phyloP scores from a whole-genome alignment of 37 sponge, comb jelly and placozoan species.

The Haliclona indistincta region DNA sequence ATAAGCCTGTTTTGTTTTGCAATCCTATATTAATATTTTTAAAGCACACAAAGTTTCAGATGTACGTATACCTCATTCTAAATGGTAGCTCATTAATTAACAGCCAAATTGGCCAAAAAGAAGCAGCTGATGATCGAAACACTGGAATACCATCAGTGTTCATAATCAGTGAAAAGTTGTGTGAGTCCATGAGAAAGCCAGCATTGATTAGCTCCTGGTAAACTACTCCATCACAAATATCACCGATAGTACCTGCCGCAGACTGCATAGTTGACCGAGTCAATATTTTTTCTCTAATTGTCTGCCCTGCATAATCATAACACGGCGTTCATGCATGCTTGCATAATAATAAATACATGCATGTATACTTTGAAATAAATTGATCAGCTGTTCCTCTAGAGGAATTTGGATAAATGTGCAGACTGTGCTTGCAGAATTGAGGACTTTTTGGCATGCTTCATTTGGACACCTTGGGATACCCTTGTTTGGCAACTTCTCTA shows the following conservation, averaged over 20 bases:
- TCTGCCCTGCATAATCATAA: background rate
- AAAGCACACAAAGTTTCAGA: background rate
- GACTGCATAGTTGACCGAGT: too few relatives aligned
- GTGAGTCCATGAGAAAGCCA: constrained; percentile 32
- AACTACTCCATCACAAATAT: constrained; percentile 37
- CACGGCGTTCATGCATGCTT: background rate
- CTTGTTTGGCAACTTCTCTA: constrained; percentile 1
- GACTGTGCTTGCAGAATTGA: background rate
- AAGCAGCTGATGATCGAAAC: constrained; percentile 37
- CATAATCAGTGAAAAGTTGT: constrained; percentile 20
- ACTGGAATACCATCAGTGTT: constrained; percentile 56
- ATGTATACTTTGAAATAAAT: constrained; percentile 28
- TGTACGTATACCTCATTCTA: constrained; percentile 18
- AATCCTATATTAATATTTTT: constrained; percentile 11
- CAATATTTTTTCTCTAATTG: background rate
- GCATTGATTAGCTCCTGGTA: constrained; percentile 27
- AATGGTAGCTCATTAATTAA: constrained; percentile 48
- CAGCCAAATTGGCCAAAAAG: constrained; percentile 57
- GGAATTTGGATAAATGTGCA: constrained; percentile 31
- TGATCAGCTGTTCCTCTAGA: constrained; percentile 29
- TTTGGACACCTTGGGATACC: constrained; percentile 19
- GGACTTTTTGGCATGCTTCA: background rate
- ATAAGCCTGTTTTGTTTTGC: constrained; percentile 33
- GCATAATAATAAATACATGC: background rate
- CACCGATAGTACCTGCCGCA: constrained; percentile 13